A percentile compares a stretch with the other conserved stretches of the same genome.
phyloP scores from a whole-genome alignment of 2,113 vertebrate species.

The Ceyx margarethae region DNA sequence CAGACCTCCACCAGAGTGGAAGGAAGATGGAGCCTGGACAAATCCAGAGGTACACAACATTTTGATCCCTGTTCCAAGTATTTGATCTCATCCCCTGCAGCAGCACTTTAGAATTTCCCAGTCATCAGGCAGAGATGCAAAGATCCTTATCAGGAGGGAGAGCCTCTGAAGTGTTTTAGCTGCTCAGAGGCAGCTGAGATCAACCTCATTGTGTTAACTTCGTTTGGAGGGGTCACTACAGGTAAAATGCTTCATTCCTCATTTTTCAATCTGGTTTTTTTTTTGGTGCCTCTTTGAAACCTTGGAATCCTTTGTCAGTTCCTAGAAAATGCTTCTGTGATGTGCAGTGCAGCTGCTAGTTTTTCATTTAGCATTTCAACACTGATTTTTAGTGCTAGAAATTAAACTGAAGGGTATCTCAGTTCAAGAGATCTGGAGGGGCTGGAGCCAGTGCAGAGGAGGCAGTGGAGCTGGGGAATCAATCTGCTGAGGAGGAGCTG shows the following conservation, averaged over 20 bases:
- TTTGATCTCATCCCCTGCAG: not conserved
- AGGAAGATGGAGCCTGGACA: not conserved
- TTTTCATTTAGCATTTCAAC: not conserved
- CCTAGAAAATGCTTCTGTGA: not conserved
- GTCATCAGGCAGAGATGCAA: not conserved
- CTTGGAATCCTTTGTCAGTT: not conserved
- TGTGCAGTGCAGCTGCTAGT: not conserved
- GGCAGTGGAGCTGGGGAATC: too few species aligned
- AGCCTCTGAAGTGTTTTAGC: not conserved
- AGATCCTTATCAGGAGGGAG: not conserved
- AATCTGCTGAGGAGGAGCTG: too few species aligned
- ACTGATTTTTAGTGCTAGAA: not conserved
- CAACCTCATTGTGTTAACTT: not conserved
- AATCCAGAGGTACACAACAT: not conserved
- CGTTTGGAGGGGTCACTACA: not conserved
- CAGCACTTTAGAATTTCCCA: not conserved
- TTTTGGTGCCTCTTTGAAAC: not conserved
- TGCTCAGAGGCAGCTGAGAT: not conserved
- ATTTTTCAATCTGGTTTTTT: not conserved
- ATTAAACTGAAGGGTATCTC: not conserved
- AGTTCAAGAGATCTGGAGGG: too few species aligned
- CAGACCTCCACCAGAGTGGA: not conserved
- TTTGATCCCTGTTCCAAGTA: slow-evolving; percentile 26
- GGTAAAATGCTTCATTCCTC: not conserved
- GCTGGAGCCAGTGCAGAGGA: too few species aligned